These are phyloP conservation scores for Karalla daura DNA, from an alignment of 2,797 vertebrate species.

Conservation along the genomic window DNA sequence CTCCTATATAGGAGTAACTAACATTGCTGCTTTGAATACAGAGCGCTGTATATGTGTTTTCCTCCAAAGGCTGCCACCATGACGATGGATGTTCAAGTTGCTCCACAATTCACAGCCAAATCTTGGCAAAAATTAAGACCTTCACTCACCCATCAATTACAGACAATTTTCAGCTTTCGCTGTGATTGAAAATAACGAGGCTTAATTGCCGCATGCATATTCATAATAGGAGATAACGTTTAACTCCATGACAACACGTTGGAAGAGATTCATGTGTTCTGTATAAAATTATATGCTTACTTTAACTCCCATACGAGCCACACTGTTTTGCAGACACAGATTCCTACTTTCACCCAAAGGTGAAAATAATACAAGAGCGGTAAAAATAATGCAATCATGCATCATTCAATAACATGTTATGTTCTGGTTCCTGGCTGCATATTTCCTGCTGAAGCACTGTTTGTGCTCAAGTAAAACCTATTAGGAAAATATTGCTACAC, in stretches of 20 bases:
- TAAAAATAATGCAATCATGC: conserved; percentile 65
- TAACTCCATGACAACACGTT: conserved; percentile 27
- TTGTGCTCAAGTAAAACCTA: conserved; percentile 75
- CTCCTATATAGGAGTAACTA: not conserved
- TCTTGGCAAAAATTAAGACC: conserved; percentile 13
- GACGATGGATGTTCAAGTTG: not conserved
- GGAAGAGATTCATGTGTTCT: conserved; percentile 51
- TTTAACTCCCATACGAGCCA: conserved; percentile 48
- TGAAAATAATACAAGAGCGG: conserved; percentile 55
- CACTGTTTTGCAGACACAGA: conserved; percentile 63
- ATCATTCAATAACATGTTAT: conserved; percentile 73
- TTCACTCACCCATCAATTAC: conserved; percentile 34
- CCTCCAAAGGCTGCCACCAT: conserved; percentile 15
- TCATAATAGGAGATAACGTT: conserved; percentile 37
- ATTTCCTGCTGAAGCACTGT: conserved; percentile 71
- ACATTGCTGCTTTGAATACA: not conserved
- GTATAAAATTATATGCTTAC: conserved; percentile 50
- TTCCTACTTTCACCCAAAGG: conserved; percentile 58
- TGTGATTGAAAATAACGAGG: conserved; percentile 31
- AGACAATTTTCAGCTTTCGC: conserved; percentile 24
- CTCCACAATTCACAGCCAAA: conserved; percentile 12
- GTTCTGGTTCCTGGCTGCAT: conserved; percentile 68
- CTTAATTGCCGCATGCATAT: conserved; percentile 40
- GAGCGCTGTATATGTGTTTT: not conserved
- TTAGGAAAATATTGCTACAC: conserved; percentile 74